A percentile compares a stretch with the other conserved stretches of the same genome.
Evolutionary conservation across 2,113 vertebrate species (phyloP).

Genomic region (Percina caprodes): DNA sequence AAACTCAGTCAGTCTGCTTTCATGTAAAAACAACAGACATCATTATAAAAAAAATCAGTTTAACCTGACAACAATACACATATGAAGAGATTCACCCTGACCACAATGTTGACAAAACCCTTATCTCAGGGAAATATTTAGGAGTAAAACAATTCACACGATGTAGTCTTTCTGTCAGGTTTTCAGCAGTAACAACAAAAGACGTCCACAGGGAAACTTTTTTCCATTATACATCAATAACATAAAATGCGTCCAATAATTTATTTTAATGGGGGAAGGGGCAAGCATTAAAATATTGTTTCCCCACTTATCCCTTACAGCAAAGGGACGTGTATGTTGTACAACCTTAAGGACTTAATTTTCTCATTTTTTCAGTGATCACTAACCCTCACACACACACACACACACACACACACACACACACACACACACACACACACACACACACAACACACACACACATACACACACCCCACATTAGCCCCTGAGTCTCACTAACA

Average conservation of each 20-base stretch:
- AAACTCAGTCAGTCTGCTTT: conserved; percentile 75
- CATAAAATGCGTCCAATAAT: conserved; percentile 57
- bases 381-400: neutral
- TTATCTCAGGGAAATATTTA: neutral
- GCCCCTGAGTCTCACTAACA: conserved; percentile 51
- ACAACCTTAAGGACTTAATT: neutral
- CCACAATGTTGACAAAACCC: neutral
- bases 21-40: conserved; percentile 32
- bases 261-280: conserved; percentile 46
- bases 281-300: conserved; percentile 15
- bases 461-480: conserved; percentile 1
- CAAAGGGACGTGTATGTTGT: neutral
- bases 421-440: neutral
- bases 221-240: conserved; percentile 33
- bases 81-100: neutral
- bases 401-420: neutral
- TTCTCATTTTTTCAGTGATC: conserved; percentile 22
- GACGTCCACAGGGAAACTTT: neutral
- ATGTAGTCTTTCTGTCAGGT: neutral
- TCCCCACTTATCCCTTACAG: neutral
- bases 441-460: neutral
- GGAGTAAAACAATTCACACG: neutral
- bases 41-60: conserved; percentile 4
- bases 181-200: neutral
- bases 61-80: neutral